phyloP scores from a whole-genome alignment of 2,888 invertebrate genomes.

The Hydroisotoma schaefferi region DNA sequence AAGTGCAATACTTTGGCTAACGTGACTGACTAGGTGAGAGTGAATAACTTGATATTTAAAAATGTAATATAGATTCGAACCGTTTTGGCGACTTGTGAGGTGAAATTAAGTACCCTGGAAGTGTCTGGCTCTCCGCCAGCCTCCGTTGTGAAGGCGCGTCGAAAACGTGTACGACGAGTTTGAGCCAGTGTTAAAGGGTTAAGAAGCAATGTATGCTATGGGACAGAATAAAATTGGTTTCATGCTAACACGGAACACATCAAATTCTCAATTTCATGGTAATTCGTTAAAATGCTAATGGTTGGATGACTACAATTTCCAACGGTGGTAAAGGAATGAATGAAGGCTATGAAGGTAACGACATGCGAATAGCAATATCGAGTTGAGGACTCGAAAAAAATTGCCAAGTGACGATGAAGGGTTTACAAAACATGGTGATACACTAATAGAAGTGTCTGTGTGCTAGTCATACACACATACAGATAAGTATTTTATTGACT shows the following conservation, averaged over 20 bases:
- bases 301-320: no score
- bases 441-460: no score
- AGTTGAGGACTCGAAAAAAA: no score
- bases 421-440: no score
- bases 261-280: no score
- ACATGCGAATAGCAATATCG: no score
- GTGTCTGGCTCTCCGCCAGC: conserved; percentile 46
- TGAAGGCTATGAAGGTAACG: no score
- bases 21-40: conserved; percentile 1
- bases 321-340: no score
- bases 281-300: no score
- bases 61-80: conserved; percentile 39
- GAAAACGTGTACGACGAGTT: conserved; percentile 76
- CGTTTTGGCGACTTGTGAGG: conserved; percentile 48
- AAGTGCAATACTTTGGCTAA: conserved; percentile 6
- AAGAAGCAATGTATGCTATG: conserved; percentile 67
- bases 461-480: no score
- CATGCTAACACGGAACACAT: conserved; percentile 4
- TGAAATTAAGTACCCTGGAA: conserved; percentile 48
- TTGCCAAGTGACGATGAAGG: no score
- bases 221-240: conserved; percentile 20
- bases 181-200: conserved; percentile 80
- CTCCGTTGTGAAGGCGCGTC: conserved; percentile 72
- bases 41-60: conserved; percentile 3
- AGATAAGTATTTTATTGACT: no score